Evolutionary conservation across 2,888 invertebrate genomes (phyloP).

Genomic region (Chorisops tibialis): DNA sequence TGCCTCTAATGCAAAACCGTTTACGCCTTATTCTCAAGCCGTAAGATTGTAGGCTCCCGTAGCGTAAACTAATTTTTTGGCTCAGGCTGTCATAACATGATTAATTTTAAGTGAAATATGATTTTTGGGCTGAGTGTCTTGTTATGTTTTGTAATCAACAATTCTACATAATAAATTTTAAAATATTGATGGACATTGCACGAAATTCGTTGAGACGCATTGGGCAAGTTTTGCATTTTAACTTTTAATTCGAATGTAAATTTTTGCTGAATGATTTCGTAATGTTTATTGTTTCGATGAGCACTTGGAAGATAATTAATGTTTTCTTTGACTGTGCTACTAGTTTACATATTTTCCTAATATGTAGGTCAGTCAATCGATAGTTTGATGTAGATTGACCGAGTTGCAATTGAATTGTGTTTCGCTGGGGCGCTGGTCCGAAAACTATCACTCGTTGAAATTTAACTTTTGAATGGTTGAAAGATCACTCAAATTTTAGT

Average conservation of each 20-base stretch:
- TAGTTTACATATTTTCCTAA: too few relatives aligned
- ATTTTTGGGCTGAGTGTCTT: not conserved
- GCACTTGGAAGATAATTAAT: too few relatives aligned
- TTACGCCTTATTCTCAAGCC: not conserved
- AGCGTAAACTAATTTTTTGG: not conserved
- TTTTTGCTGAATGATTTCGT: too few relatives aligned
- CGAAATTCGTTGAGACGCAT: slow-evolving; percentile 2
- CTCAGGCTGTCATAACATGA: not conserved
- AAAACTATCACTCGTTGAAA: too few relatives aligned
- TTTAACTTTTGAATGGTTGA: too few relatives aligned
- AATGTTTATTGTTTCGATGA: too few relatives aligned
- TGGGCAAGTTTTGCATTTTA: not conserved
- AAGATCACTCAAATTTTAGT: too few relatives aligned
- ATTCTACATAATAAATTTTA: slow-evolving; percentile 6
- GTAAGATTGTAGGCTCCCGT: slow-evolving; percentile 3
- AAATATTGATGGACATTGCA: slow-evolving; percentile 3
- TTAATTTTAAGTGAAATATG: not conserved
- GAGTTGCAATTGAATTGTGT: too few relatives aligned
- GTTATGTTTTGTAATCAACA: slow-evolving; percentile 11
- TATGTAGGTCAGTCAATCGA: too few relatives aligned
- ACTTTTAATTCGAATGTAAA: not conserved
- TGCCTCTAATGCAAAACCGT: not conserved
- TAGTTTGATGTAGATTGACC: too few relatives aligned
- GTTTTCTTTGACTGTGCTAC: too few relatives aligned
- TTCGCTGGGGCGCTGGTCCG: too few relatives aligned